Base-by-base conservation (phyloP, 2,888 invertebrate genomes). In the Acleris sparsana region DNA sequence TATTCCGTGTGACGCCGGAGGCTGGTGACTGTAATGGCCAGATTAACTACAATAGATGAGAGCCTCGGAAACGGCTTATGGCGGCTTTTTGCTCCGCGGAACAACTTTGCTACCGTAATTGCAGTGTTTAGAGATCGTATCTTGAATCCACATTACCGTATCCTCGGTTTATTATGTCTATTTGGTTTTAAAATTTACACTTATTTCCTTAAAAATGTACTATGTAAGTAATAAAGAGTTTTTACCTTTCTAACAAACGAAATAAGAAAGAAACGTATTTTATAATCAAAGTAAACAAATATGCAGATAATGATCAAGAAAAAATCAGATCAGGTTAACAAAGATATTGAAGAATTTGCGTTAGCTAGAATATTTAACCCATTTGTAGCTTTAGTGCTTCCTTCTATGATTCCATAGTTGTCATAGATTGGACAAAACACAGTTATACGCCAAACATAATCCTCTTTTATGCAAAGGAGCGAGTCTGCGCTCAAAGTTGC, bases 401-500 rank as follows among this genome's bases (percentile, higher is more conserved):
- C 4, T 1, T 2, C 18, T 49, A 49, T 18, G 39, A 5, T 49
- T 18, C 3, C 2, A 49, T 49, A 49, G 11, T 18, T 9, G 18
- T 18, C 18, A 25, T 25, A 25, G 13, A 33, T 56, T 22, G 43
- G 13, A 13, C 29, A 17, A 39, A 53, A 59, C 48, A 59, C 25
- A 25, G 22, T 20, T 16, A 25, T 18, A 17, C 58, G 16, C n/a
- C 13, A 44, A 51, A 44, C 43, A 51, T 49, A 65, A 64, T 60
- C 49, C 29, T 51, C 20, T 51, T 20, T 44, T 61, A 65, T 64
- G 64, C 60, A 65, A 65, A 65, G 18, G 44, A 65, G 49, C 43
- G 22, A 48, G 39, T 17, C 20, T 17, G 29, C 44, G 51, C 57
- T 39, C n/a, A 29, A 53, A 55, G 48, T 65, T 55, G 46, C 44